A percentile compares a stretch with the other conserved stretches of the same genome.
Evolutionary conservation across 2,797 vertebrate species (phyloP).

Genomic region (Spea hammondii): DNA sequence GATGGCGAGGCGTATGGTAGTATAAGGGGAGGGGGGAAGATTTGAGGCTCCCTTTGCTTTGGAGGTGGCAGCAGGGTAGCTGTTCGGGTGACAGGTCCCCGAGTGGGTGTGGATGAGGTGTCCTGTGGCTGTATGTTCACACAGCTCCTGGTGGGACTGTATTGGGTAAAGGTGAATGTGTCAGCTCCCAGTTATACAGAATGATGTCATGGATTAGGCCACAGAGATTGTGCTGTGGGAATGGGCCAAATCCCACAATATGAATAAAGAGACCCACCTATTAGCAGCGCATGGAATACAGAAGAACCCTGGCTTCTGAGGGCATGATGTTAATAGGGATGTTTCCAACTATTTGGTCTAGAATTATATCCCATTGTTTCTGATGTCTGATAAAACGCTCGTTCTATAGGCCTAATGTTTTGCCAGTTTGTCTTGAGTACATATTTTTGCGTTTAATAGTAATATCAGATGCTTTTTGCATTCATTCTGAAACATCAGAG

Average conservation of each 20-base stretch:
- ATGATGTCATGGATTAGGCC: constrained; percentile 27
- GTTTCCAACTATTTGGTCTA: neutral
- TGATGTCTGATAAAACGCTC: neutral
- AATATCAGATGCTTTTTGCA: no score
- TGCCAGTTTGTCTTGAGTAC: no score
- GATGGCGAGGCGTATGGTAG: no score
- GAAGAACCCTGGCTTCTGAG: neutral
- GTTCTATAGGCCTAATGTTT: neutral
- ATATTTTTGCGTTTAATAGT: no score
- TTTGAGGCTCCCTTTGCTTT: no score
- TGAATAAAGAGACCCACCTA: neutral
- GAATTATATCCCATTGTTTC: neutral
- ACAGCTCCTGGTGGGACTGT: neutral
- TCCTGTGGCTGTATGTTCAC: neutral
- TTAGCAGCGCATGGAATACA: neutral
- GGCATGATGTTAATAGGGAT: neutral
- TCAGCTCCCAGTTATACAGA: neutral
- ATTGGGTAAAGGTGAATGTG: neutral
- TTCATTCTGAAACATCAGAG: no score
- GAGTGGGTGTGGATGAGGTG: neutral
- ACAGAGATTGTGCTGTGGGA: neutral
- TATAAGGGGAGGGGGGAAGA: no score
- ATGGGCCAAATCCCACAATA: neutral
- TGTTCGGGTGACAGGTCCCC: neutral
- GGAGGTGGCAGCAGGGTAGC: no score